Percentiles rank a stretch among this genome's conserved stretches.
Conservation (phyloP, 2,888 invertebrate genomes). For the Athripsodes cinereus region DNA sequence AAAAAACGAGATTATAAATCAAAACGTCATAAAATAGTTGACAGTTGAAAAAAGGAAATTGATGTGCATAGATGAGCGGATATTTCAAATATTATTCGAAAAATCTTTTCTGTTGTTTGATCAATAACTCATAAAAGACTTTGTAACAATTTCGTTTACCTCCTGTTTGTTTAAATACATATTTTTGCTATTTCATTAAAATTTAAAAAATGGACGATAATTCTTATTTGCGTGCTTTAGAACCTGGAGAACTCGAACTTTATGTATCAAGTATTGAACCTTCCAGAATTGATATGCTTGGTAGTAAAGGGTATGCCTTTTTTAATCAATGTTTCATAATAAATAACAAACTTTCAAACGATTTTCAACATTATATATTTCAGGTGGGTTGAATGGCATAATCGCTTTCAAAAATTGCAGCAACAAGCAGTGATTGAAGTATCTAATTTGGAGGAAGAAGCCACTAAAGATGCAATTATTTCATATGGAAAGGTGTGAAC, state of each 20-base stretch:
- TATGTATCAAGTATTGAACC: slow-evolving; percentile 66
- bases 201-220: slow-evolving; percentile 12
- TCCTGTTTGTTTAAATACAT: not conserved
- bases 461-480: slow-evolving; percentile 76
- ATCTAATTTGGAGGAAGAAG: slow-evolving; percentile 69
- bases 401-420: slow-evolving; percentile 75
- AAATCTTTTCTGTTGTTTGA: slow-evolving; percentile 1
- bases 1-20: no score
- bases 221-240: slow-evolving; percentile 39
- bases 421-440: slow-evolving; percentile 86
- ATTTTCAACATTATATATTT: slow-evolving; percentile 7
- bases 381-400: slow-evolving; percentile 79
- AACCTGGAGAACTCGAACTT: slow-evolving; percentile 66
- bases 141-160: not conserved
- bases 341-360: not conserved
- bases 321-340: not conserved
- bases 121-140: not conserved
- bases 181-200: no score
- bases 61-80: not conserved
- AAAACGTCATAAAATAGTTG: no score
- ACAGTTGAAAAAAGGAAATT: not conserved
- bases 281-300: slow-evolving; percentile 61
- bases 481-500: slow-evolving; percentile 71
- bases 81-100: not conserved
- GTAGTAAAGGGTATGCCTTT: slow-evolving; percentile 44